phyloP scores from a whole-genome alignment of 2,113 vertebrate genomes.

The Nothobranchius kuhntae region DNA sequence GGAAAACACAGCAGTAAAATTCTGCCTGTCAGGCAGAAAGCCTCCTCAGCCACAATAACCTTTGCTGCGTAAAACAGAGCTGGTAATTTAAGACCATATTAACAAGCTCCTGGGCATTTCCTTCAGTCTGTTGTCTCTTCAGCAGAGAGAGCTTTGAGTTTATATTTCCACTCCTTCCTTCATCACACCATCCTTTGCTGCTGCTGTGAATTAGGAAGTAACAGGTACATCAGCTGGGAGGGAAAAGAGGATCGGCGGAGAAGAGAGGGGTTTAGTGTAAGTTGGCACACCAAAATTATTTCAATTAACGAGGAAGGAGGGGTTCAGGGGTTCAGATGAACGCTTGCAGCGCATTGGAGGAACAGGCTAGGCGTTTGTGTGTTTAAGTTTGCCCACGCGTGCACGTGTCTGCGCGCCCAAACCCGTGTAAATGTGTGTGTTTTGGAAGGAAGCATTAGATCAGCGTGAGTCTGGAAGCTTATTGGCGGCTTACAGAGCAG shows the following conservation, averaged over 20 bases:
- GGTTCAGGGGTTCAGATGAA: constrained; percentile 61
- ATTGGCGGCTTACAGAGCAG: constrained; percentile 72
- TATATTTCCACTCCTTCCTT: constrained; percentile 16
- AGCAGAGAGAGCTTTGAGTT: constrained; percentile 48
- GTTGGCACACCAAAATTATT: constrained; percentile 67
- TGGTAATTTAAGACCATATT: constrained; percentile 39
- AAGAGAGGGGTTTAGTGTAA: constrained; percentile 17
- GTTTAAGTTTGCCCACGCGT: constrained; percentile 13
- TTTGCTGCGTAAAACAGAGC: constrained; percentile 24
- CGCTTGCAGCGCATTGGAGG: constrained; percentile 64
- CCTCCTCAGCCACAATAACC: constrained; percentile 23
- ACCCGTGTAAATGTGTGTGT: constrained; percentile 44
- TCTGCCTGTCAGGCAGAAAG: constrained; percentile 11
- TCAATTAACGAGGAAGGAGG: constrained; percentile 39
- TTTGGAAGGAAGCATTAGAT: constrained; percentile 61
- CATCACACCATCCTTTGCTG: constrained; percentile 25
- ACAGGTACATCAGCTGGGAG: constrained; percentile 55
- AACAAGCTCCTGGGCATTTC: constrained; percentile 29
- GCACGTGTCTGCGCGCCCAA: constrained; percentile 6
- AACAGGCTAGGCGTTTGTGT: constrained; percentile 20
- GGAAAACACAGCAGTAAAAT: constrained; percentile 14
- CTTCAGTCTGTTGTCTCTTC: constrained; percentile 26
- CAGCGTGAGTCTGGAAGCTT: constrained; percentile 67
- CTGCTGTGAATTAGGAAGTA: constrained; percentile 48
- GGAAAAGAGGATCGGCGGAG: constrained; percentile 4